These are phyloP conservation scores for Sminthopsis crassicaudata DNA, from an alignment of 2,113 vertebrate genomes.

Conservation along the genomic window DNA sequence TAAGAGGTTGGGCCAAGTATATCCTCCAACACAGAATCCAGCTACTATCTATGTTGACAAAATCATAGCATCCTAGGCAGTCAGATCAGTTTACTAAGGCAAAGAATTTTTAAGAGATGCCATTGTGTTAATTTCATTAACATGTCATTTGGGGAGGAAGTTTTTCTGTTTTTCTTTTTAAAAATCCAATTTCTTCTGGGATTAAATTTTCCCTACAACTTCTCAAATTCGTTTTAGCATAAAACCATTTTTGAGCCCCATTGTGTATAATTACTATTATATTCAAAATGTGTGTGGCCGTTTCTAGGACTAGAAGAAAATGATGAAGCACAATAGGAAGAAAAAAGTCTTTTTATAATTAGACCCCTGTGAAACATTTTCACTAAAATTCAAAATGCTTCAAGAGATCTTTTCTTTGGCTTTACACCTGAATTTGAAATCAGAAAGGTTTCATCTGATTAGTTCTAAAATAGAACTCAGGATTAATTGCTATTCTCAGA, in stretches of 20 bases:
- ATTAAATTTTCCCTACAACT: conserved; percentile 1
- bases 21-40: not conserved
- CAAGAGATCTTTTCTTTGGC: conserved; percentile 33
- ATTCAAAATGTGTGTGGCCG: conserved; percentile 22
- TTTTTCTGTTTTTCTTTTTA: conserved; percentile 36
- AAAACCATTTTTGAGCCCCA: conserved; percentile 37
- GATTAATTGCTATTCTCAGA: conserved; percentile 52
- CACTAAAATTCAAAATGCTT: conserved; percentile 45
- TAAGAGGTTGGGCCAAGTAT: not conserved
- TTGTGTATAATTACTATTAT: conserved; percentile 56
- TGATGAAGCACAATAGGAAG: conserved; percentile 31
- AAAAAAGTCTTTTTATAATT: conserved; percentile 58
- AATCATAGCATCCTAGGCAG: not conserved
- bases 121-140: not conserved
- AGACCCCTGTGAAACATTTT: conserved; percentile 49
- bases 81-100: not conserved
- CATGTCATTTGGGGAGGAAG: not conserved
- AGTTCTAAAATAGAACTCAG: conserved; percentile 53
- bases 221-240: conserved; percentile 20
- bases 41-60: not conserved
- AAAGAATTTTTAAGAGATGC: not conserved
- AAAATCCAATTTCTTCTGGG: not conserved
- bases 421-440: conserved; percentile 59
- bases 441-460: conserved; percentile 22
- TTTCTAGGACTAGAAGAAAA: conserved; percentile 51